Conservation (phyloP, 1,140 invertebrate genomes). For the Drosophila parvula region DNA sequence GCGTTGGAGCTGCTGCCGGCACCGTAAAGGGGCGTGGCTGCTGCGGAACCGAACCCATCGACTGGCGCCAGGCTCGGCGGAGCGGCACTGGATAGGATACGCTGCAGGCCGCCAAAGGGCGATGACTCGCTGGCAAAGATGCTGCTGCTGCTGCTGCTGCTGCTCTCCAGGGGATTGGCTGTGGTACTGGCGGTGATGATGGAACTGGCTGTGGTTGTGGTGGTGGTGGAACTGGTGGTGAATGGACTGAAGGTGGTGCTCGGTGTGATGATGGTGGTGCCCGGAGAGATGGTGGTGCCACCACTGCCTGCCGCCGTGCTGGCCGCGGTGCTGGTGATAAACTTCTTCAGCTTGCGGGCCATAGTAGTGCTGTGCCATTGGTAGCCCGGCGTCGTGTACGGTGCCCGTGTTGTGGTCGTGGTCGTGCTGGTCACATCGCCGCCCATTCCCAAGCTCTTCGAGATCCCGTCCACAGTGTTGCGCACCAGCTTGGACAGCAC, state of each 20-base stretch:
- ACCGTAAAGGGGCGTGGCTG: slow-evolving; percentile 48
- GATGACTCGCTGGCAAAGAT: slow-evolving; percentile 21
- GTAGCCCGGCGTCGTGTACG: slow-evolving; percentile 79
- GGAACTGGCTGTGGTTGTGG: slow-evolving; percentile 36
- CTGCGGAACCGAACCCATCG: slow-evolving; percentile 64
- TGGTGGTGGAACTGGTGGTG: slow-evolving; percentile 31
- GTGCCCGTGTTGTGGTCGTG: slow-evolving; percentile 84
- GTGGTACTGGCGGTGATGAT: slow-evolving; percentile 47
- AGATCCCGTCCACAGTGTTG: slow-evolving; percentile 78
- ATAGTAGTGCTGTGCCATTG: slow-evolving; percentile 83
- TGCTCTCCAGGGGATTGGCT: slow-evolving; percentile 44
- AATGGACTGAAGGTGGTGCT: slow-evolving; percentile 80
- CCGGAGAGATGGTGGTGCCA: slow-evolving; percentile 55
- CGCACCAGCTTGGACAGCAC: slow-evolving; percentile 81
- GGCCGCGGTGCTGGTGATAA: slow-evolving; percentile 84
- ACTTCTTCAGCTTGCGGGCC: slow-evolving; percentile 84
- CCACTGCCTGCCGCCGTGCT: slow-evolving; percentile 84
- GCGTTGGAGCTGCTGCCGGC: slow-evolving; percentile 1
- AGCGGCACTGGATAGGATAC: slow-evolving; percentile 66
- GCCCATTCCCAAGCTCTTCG: slow-evolving; percentile 79
- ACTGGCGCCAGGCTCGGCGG: slow-evolving; percentile 56
- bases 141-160: slow-evolving; percentile 51
- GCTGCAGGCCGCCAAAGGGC: slow-evolving; percentile 68
- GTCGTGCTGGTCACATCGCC: slow-evolving; percentile 75
- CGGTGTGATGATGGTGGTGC: slow-evolving; percentile 51